Evolutionary conservation across 2,113 vertebrate species (phyloP).

Genomic region (Eclectus roratus): DNA sequence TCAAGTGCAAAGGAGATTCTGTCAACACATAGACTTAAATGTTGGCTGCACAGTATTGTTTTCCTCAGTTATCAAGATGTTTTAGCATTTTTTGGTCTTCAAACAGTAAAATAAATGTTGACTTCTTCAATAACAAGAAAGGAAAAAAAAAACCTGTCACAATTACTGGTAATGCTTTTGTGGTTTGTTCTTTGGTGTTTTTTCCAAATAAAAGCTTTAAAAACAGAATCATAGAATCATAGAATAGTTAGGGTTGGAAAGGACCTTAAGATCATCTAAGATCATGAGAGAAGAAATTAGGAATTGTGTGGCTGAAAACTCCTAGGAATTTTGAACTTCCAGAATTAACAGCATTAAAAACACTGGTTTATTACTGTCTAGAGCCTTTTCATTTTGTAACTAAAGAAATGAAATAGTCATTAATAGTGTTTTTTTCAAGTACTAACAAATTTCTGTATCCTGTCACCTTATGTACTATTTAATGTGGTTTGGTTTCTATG

Average conservation of each 20-base stretch:
- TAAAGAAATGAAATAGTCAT: not conserved
- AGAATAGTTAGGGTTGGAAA: too few species aligned
- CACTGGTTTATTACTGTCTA: not conserved
- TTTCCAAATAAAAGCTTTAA: not conserved
- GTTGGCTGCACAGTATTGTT: not conserved
- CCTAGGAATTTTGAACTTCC: not conserved
- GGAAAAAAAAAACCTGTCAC: not conserved
- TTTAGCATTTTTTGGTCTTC: slow-evolving; percentile 43
- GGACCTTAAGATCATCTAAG: too few species aligned
- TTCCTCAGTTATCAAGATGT: slow-evolving; percentile 35
- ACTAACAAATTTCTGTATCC: not conserved
- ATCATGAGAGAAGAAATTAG: not conserved
- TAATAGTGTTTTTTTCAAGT: not conserved
- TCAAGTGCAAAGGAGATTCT: slow-evolving; percentile 34
- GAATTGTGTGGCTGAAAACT: not conserved
- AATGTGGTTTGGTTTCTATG: not conserved
- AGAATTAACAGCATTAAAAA: not conserved
- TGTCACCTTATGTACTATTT: not conserved
- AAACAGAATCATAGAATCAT: not conserved
- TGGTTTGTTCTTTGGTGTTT: not conserved
- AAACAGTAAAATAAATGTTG: slow-evolving; percentile 26
- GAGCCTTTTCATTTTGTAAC: not conserved
- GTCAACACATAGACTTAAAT: not conserved
- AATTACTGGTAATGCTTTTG: not conserved
- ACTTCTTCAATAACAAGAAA: not conserved